Base-by-base conservation (phyloP, 1,140 invertebrate species). In the Neodiprion pinetum region DNA sequence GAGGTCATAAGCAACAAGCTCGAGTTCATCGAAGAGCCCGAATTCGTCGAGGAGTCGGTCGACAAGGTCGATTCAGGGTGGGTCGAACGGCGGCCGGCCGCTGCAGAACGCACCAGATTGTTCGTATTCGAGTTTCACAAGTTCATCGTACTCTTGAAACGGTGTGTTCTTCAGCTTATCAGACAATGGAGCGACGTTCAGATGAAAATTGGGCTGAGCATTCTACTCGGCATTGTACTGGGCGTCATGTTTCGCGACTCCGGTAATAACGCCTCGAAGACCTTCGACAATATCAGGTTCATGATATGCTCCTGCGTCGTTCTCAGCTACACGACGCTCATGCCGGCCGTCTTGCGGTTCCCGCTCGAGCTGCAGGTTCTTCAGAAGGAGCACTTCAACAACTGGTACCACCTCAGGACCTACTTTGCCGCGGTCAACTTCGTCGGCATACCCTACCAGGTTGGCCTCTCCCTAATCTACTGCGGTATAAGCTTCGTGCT, bases 351-450 rank as follows among this genome's bases (percentile, higher is more conserved):
- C 23, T 85, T 96, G 7, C 92, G 90, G 88, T 95, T 98, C 90
- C 96, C 97, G 0, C 87, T 92, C 28, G 96, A 98, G 85, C 89
- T 98, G 78, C 88, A 91, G 8, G 92, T 97, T 4, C 89, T 98
- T 77, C 94, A 93, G 72, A 95, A 97, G 81, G 97, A 99, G 86
- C 93, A 95, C 74, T 95, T 98, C 76, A 99, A 99, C 86, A 97
- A 97, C 81, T 98, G 97, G 97, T 99, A 98, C 87, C 94, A 95
- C 77, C 87, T 98, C 1, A 93, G 92, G 75, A 96, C 97, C 0
- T 98, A 97, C 85, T 99, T 97, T 83, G 81, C 93, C 1, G 96
- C 97, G 0, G 90, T 91, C 49, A 78, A 95, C 1, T 77, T 93
- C 2, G 91, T 90, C 0, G 91, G 91, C 66, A 87, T 94, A 14